phyloP scores from a whole-genome alignment of 2,797 vertebrate species.

The Cryptoprocta ferox region DNA sequence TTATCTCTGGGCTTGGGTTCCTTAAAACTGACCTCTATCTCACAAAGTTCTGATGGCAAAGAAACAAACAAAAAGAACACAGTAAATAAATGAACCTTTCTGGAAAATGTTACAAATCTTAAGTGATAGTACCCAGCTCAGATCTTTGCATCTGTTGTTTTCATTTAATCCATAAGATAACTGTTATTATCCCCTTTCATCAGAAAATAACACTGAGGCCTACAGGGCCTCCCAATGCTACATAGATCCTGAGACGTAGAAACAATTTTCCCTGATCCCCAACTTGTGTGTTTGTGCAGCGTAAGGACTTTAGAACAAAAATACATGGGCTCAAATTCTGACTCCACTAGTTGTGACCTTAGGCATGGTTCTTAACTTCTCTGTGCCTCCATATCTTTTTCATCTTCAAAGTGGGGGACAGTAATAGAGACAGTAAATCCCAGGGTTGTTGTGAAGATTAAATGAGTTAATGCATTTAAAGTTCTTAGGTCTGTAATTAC shows the following conservation, averaged over 20 bases:
- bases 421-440: background rate
- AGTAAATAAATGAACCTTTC: background rate
- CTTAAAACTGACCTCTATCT: background rate
- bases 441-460: background rate
- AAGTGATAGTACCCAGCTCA: background rate
- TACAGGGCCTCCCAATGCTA: background rate
- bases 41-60: background rate
- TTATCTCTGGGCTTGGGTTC: background rate
- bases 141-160: background rate
- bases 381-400: background rate
- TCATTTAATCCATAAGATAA: background rate
- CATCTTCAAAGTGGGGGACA: background rate
- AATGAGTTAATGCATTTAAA: background rate
- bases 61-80: background rate
- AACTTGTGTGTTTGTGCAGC: background rate
- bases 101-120: background rate
- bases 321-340: background rate
- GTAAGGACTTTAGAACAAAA: background rate
- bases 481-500: background rate
- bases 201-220: background rate
- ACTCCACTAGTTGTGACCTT: background rate
- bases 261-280: no score
- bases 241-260: background rate
- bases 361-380: background rate
- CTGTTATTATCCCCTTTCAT: background rate